phyloP scores from a whole-genome alignment of 2,888 invertebrate species.

The Callimorpha dominula region DNA sequence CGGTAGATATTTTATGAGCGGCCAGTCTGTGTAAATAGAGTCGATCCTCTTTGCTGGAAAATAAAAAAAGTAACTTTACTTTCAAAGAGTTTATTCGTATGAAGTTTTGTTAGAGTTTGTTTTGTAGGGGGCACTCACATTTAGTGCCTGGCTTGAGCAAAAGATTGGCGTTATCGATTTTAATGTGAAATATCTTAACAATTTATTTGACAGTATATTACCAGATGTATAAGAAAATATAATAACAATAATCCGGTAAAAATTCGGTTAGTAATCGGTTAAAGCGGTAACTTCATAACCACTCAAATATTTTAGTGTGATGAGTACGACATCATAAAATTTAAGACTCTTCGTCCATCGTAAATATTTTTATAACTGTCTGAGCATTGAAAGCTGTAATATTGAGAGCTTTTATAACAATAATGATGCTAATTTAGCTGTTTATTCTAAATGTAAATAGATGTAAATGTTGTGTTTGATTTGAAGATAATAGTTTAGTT shows the following conservation, averaged over 20 bases:
- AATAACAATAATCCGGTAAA: constrained; percentile 18
- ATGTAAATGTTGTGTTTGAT: background rate
- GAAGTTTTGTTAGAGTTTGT: background rate
- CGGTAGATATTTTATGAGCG: constrained; percentile 17
- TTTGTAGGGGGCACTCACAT: background rate
- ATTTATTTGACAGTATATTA: too few species aligned
- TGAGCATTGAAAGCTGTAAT: constrained; percentile 14
- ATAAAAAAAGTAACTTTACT: background rate
- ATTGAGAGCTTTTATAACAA: background rate
- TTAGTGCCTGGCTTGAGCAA: background rate
- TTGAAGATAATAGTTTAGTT: too few species aligned
- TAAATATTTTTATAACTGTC: constrained; percentile 45
- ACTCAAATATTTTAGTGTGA: constrained; percentile 36
- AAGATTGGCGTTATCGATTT: background rate
- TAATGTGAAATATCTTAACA: too few species aligned
- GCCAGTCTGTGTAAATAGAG: constrained; percentile 14
- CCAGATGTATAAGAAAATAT: too few species aligned
- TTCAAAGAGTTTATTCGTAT: background rate
- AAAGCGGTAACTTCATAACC: constrained; percentile 27
- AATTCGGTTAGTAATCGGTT: constrained; percentile 32
- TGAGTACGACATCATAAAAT: constrained; percentile 43
- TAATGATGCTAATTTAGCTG: background rate
- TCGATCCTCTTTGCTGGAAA: background rate
- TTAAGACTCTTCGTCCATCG: constrained; percentile 27
- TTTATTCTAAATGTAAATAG: background rate